These are phyloP conservation scores for Rhinoderma darwinii DNA, from an alignment of 2,113 vertebrate species.

Conservation along the genomic window DNA sequence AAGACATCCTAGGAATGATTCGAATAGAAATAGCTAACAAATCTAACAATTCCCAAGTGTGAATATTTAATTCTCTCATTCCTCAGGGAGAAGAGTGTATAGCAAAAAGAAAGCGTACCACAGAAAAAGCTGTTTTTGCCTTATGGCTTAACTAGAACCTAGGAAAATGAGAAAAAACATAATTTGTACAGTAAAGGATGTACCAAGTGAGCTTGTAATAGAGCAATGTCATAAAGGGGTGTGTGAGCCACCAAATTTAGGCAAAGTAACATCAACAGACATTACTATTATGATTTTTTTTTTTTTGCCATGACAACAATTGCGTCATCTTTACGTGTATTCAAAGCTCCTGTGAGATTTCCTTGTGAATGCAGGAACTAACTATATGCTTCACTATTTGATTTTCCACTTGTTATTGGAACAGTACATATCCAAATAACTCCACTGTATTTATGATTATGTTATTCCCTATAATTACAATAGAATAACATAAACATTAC, in stretches of 20 bases:
- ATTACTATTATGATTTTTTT: too few relatives aligned
- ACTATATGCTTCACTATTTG: constrained; percentile 9
- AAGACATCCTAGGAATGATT: constrained; percentile 14
- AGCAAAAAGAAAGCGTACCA: constrained; percentile 19
- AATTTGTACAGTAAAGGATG: background rate
- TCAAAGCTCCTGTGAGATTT: background rate
- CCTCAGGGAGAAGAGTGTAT: constrained; percentile 15
- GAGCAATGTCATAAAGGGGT: background rate
- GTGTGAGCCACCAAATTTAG: background rate
- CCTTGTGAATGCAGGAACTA: constrained; percentile 31
- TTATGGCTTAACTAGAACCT: background rate
- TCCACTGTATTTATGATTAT: background rate
- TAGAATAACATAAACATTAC: background rate
- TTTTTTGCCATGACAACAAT: constrained; percentile 38
- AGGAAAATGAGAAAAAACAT: background rate
- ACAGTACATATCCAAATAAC: background rate
- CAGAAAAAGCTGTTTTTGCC: background rate
- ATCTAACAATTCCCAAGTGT: constrained; percentile 41
- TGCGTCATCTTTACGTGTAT: background rate
- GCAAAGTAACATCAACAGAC: constrained; percentile 23
- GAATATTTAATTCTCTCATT: constrained; percentile 42
- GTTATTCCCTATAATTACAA: background rate
- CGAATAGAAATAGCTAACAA: constrained; percentile 25
- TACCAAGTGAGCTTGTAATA: background rate
- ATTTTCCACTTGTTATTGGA: constrained; percentile 39